Evolutionary conservation across 2,888 invertebrate genomes (phyloP).

Genomic region (Archips xylosteana): DNA sequence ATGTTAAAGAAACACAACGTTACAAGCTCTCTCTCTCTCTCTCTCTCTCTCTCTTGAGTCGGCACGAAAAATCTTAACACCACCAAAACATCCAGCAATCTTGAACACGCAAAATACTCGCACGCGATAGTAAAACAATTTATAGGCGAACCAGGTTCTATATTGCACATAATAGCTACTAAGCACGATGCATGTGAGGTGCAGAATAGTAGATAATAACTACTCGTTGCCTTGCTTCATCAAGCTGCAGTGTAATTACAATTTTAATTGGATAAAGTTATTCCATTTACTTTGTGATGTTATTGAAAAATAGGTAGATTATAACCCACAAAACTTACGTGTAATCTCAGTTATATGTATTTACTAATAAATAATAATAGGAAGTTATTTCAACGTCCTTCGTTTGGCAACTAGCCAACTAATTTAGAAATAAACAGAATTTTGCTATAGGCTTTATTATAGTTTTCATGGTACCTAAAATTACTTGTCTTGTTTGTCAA

Average conservation of each 20-base stretch:
- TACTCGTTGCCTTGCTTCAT: slow-evolving; percentile 8
- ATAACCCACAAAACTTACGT: background rate
- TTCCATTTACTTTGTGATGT: background rate
- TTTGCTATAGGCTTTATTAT: background rate
- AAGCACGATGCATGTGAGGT: slow-evolving; percentile 36
- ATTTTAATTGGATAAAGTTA: slow-evolving; percentile 1
- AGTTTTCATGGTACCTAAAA: background rate
- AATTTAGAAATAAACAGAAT: background rate
- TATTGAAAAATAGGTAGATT: background rate
- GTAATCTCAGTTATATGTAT: no score
- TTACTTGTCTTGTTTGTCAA: background rate
- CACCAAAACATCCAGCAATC: slow-evolving; percentile 28
- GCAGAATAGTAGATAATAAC: slow-evolving; percentile 33
- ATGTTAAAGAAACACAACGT: background rate
- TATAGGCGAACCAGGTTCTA: slow-evolving; percentile 25
- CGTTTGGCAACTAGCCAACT: no score
- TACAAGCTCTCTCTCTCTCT: background rate
- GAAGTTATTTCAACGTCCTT: no score
- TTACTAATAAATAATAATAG: no score
- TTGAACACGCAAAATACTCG: slow-evolving; percentile 37
- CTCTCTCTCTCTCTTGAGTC: background rate
- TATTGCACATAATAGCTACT: slow-evolving; percentile 36
- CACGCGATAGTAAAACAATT: slow-evolving; percentile 38
- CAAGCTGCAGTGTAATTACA: slow-evolving; percentile 24
- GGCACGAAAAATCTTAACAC: slow-evolving; percentile 34